Base-by-base conservation (phyloP, 2,888 invertebrate species). In the Eupsilia transversa region DNA sequence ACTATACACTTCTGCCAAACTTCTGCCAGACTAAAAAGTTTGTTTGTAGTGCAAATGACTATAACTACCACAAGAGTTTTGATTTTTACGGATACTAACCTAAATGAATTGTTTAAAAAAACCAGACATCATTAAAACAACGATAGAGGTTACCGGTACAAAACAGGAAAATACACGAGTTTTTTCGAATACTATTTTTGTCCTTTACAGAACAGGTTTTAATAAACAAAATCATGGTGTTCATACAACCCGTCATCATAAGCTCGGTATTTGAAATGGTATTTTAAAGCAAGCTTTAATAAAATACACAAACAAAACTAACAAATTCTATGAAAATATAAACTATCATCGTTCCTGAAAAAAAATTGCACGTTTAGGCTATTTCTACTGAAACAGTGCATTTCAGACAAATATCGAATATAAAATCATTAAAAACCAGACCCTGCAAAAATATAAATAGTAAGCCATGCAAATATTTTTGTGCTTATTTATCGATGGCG, bases 51-150 rank as follows among this genome's bases (percentile, higher is more conserved):
- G 23, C 7, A 35, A 33, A 33, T 33, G 23, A 59, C 12, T 14
- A 59, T 23, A 33, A 35, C 23, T 59, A 35, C 23, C 3, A 12
- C 7, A 35, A 23, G 14, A 6, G 12, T 59, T 57, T 57, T 12
- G 12, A 57, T 10, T 23, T 33, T 12, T 23, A 23, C 12, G 12
- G 10, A 59, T 23, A 33, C 20, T 17, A 38, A 27, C 1, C 2
- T 23, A 30, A 57, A 30, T 14, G 14, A 30, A 30, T 17, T 9
- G 3, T 5, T 38, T 30, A 41, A 49, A 67, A 46, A 49, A 74
- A 43, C 3, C 17, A 23, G 23, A 30, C 35, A 17, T 74, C 74
- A 74, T 74, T 74, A 74, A 43, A 54, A 61, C 23, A 30, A 33
- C 49, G 4, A 33, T 30, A 20, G 9, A 61, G 9, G n/a, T 20